Base-by-base conservation (phyloP, 2,113 vertebrate species). In the Chloroceryle aenea region DNA sequence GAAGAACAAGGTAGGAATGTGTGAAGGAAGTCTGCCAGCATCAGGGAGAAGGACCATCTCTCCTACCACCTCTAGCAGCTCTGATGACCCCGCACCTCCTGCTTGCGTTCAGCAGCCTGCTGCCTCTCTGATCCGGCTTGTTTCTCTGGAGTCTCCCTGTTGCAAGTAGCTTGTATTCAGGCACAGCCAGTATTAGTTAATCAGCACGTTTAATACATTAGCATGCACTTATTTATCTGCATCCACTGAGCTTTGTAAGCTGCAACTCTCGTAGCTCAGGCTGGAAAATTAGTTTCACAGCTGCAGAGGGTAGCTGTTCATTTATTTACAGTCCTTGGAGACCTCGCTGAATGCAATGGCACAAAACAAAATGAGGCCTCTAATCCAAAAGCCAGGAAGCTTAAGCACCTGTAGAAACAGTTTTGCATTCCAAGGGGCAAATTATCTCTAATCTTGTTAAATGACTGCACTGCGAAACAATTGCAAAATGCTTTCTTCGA, bases 341-440 rank as follows among this genome's bases (percentile, higher is more conserved):
- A 94, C 93, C 92, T 92, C 14, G 3, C 80, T 96, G 90, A 94
- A 96, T 86, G 94, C 90, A 96, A 96, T 4, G 68, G 95, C 92
- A 96, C 93, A 94, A 96, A 96, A 96, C 96, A 95, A 96, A 97
- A 95, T 25, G 88, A 85, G 96, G 90, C 83, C 92, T 96, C 90
- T 97, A 95, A 96, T 97, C 95, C 97, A 97, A 97, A 96, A 96
- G 95, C 96, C 96, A 94, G 96, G 96, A 97, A 97, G 95, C 95
- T 94, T 93, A 97, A 96, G 93, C 97, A 97, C 96, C 96, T 97
- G 97, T 97, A 96, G 97, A 97, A 97, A 97, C 97, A 97, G 94
- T 96, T 97, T 97, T 95, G 91, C 95, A 97, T 97, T 95, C 96
- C 95, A 94, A 89, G 71, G 87, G 91, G 88, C 90, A 97, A 96